phyloP scores from a whole-genome alignment of 2,113 vertebrate genomes.

The Melanotaenia duboulayi region DNA sequence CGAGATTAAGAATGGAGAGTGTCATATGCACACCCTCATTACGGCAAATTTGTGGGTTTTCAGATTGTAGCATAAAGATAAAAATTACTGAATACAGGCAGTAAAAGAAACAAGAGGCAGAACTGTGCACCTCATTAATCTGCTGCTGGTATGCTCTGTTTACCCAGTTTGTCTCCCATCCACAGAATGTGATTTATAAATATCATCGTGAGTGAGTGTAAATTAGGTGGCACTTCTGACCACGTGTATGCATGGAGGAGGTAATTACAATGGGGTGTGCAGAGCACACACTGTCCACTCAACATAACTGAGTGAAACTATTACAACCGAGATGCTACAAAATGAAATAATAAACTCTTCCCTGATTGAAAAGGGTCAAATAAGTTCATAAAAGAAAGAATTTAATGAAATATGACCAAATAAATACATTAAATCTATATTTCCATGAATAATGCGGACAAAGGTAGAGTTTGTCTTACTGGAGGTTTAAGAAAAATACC shows the following conservation, averaged over 20 bases:
- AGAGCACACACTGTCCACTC: not conserved
- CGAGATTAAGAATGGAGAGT: not conserved
- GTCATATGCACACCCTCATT: not conserved
- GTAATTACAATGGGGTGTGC: not conserved
- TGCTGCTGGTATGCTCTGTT: not conserved
- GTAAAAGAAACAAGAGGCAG: not conserved
- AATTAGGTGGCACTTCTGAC: not conserved
- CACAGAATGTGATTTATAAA: not conserved
- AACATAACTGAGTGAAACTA: not conserved
- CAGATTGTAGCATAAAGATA: slow-evolving; percentile 11
- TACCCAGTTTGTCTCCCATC: not conserved
- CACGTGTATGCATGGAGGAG: not conserved
- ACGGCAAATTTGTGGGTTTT: not conserved
- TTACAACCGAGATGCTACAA: not conserved
- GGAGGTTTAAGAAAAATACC: not conserved
- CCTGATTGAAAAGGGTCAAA: not conserved
- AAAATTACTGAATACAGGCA: slow-evolving; percentile 4
- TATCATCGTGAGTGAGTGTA: not conserved
- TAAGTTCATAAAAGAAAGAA: not conserved
- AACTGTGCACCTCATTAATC: not conserved
- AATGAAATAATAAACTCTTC: not conserved
- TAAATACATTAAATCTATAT: not conserved
- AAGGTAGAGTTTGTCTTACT: not conserved
- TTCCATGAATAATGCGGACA: not conserved
- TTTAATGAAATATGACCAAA: not conserved